These are phyloP conservation scores for Mayetiola destructor DNA, from an alignment of 2,888 invertebrate genomes.

Conservation along the genomic window DNA sequence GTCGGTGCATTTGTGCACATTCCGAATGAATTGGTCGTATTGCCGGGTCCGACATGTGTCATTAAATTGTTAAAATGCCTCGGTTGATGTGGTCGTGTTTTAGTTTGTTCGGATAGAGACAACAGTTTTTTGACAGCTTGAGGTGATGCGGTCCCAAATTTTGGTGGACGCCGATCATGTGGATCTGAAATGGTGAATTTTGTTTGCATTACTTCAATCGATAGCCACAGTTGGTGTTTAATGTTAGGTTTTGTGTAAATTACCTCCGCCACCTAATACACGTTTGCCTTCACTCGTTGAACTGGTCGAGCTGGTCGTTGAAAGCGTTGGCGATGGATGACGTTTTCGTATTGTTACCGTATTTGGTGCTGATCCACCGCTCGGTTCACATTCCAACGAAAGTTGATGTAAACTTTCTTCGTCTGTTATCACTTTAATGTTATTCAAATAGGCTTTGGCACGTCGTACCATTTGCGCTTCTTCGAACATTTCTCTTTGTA, in stretches of 20 bases:
- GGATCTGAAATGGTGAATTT: background rate
- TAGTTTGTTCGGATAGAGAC: slow-evolving; percentile 74
- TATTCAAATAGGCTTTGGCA: slow-evolving; percentile 88
- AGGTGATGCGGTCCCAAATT: slow-evolving; percentile 83
- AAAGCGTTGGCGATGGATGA: slow-evolving; percentile 85
- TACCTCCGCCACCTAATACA: slow-evolving; percentile 27
- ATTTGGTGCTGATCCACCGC: slow-evolving; percentile 39
- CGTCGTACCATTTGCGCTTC: slow-evolving; percentile 97
- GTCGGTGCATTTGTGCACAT: background rate
- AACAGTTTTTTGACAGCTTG: slow-evolving; percentile 93
- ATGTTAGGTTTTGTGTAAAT: slow-evolving; percentile 18
- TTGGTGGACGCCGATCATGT: slow-evolving; percentile 35
- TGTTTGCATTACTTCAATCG: slow-evolving; percentile 20
- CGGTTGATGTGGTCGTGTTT: slow-evolving; percentile 78
- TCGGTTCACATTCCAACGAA: slow-evolving; percentile 77
- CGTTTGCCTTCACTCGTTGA: slow-evolving; percentile 65
- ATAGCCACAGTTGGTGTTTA: too few relatives aligned
- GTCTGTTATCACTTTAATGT: slow-evolving; percentile 73
- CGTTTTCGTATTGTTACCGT: slow-evolving; percentile 49
- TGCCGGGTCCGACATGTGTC: slow-evolving; percentile 3
- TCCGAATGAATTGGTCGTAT: background rate
- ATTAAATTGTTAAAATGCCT: slow-evolving; percentile 40
- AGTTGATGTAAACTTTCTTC: slow-evolving; percentile 79
- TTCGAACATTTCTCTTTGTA: too few relatives aligned
- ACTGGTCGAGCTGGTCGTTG: slow-evolving; percentile 82